Evolutionary conservation across 2,797 vertebrate species (phyloP).

Genomic region (Alcedo quadribrachys): DNA sequence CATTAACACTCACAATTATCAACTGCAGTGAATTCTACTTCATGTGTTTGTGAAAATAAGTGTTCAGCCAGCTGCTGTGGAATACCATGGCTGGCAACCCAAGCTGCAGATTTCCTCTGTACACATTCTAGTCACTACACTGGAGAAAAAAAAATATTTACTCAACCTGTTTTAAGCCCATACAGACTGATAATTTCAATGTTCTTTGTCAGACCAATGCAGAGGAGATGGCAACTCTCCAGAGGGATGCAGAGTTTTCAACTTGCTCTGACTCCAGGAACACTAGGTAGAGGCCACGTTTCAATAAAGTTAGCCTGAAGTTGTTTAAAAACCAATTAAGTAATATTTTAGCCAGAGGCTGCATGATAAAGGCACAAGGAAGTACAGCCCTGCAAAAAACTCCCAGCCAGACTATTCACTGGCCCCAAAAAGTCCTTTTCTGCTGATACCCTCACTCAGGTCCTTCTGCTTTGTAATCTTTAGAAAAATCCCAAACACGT

Average conservation of each 20-base stretch:
- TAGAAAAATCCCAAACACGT: constrained; percentile 31
- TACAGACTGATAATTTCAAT: not conserved
- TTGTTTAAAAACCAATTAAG: not conserved
- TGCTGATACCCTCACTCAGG: not conserved
- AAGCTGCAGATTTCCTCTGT: not conserved
- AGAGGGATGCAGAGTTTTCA: not conserved
- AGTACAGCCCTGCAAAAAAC: not conserved
- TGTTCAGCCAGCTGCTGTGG: not conserved
- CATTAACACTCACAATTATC: not conserved
- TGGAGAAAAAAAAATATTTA: constrained; percentile 19
- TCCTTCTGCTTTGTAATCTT: constrained; percentile 17
- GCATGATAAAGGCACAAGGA: constrained; percentile 1
- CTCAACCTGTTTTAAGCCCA: constrained; percentile 16
- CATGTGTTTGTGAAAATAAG: not conserved
- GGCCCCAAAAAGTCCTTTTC: not conserved
- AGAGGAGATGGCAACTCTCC: not conserved
- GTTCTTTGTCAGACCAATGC: not conserved
- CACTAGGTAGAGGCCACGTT: not conserved
- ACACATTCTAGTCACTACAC: not conserved
- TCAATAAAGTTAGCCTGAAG: not conserved
- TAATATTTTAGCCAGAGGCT: constrained; percentile 11
- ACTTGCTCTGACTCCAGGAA: not conserved
- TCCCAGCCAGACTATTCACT: not conserved
- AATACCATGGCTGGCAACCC: not conserved
- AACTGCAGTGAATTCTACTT: not conserved